These are phyloP conservation scores for Ptychochromis oligacanthus DNA, from an alignment of 2,113 vertebrate species.

Conservation along the genomic window DNA sequence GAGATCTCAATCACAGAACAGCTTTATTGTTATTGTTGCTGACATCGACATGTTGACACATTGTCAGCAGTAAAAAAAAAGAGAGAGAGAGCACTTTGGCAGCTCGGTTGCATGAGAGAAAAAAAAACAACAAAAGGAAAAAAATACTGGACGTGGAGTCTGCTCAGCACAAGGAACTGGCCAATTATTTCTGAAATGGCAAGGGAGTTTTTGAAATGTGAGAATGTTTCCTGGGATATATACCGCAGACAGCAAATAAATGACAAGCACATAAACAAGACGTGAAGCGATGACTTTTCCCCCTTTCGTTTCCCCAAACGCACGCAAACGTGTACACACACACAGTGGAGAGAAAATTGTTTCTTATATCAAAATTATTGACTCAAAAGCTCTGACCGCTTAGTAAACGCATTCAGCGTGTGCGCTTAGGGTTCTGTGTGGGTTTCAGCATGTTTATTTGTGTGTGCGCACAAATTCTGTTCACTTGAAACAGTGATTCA, in stretches of 20 bases:
- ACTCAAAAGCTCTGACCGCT: slow-evolving; percentile 50
- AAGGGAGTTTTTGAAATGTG: slow-evolving; percentile 76
- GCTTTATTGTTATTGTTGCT: slow-evolving; percentile 76
- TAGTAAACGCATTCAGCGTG: slow-evolving; percentile 27
- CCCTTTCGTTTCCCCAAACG: slow-evolving; percentile 17
- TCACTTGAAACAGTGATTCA: slow-evolving; percentile 53
- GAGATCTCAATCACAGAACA: slow-evolving; percentile 73
- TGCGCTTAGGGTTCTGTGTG: slow-evolving; percentile 23
- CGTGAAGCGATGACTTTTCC: slow-evolving; percentile 66
- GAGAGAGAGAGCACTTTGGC: slow-evolving; percentile 48
- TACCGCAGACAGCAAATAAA: slow-evolving; percentile 68
- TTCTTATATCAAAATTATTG: slow-evolving; percentile 72
- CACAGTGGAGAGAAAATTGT: slow-evolving; percentile 41
- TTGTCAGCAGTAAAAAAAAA: slow-evolving; percentile 72
- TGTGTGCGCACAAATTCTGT: slow-evolving; percentile 28
- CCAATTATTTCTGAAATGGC: slow-evolving; percentile 83
- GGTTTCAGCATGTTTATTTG: slow-evolving; percentile 37
- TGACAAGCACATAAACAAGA: slow-evolving; percentile 79
- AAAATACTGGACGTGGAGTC: slow-evolving; percentile 54
- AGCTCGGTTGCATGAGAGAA: slow-evolving; percentile 50
- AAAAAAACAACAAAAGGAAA: too few relatives aligned
- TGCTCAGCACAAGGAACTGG: slow-evolving; percentile 65
- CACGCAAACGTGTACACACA: slow-evolving; percentile 38
- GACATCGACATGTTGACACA: slow-evolving; percentile 75
- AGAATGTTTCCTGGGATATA: slow-evolving; percentile 69